A percentile compares a stretch with the other conserved stretches of the same genome.
Conservation (phyloP, 2,113 vertebrate genomes). For the Addax nasomaculatus region DNA sequence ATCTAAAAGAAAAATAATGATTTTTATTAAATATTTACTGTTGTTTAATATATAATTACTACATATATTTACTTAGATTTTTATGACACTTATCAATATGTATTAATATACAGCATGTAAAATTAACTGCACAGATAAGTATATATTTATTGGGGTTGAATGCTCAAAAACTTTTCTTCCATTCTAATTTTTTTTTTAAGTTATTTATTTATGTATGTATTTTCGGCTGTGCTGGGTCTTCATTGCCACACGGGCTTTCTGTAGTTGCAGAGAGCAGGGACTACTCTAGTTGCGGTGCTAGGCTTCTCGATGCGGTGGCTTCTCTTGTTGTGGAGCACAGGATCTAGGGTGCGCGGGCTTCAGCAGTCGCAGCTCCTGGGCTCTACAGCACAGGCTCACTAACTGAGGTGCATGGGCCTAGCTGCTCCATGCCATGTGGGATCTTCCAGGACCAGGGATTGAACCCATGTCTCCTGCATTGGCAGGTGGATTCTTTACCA, state of each 20-base stretch:
- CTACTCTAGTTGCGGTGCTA: not conserved
- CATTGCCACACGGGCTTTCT: accelerated
- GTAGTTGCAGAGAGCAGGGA: not conserved
- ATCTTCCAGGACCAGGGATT: not conserved
- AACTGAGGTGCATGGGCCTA: not conserved
- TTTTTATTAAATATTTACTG: not conserved
- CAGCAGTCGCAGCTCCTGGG: not conserved
- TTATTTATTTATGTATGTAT: not conserved
- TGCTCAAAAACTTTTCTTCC: not conserved
- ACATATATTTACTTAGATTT: not conserved
- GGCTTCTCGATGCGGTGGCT: accelerated
- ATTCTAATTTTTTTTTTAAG: not conserved
- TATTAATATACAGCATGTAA: not conserved
- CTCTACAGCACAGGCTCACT: not conserved
- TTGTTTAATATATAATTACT: not conserved
- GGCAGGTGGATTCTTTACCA: not conserved
- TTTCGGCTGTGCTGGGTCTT: not conserved
- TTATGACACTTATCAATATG: not conserved
- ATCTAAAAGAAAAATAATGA: not conserved
- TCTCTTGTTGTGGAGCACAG: not conserved
- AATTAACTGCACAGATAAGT: not conserved
- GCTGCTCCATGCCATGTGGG: not conserved
- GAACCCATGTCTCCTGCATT: not conserved
- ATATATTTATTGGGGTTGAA: not conserved
- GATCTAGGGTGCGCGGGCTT: accelerated